Evolutionary conservation across 1,140 invertebrate species (phyloP), one percentile per base, ranked within the genome.

Genomic region (Nephila pilipes): DNA sequence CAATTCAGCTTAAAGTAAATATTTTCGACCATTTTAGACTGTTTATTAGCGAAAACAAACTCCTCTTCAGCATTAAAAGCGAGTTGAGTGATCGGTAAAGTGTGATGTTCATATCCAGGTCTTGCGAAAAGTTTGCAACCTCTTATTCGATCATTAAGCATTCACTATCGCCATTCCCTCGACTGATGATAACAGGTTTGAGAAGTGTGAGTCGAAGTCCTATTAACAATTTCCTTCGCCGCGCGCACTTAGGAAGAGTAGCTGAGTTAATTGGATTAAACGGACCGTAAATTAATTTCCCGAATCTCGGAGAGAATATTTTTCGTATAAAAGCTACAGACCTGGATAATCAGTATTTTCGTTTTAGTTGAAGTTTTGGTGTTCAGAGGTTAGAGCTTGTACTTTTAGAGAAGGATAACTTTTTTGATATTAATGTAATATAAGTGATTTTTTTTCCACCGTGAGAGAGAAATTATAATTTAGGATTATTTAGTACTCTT

Each of bases 151-250:
- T 81, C 80, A 81, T 46, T 38, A 81, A 55, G 38, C 80, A 81
- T 54, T 81, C 46, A 18, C 38, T 81, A 81, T 54, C 80, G 25
- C 80, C 80, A 55, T n/a, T 81, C 80, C 29, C 69, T 75, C 69
- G 69, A 75, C 69, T 75, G 69, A 36, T 81, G 80, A 81, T 81
- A 81, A 81, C 38, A 55, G 80, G 46, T 46, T 55, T 46, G 46
- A 81, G 80, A 38, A 81, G 80, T 81, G 38, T 29, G 80, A 81
- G n/a, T 55, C 46, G 22, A 54, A 55, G 38, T 55, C 46, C 80
- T 55, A 81, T 81, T 81, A 81, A 81, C 80, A 81, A 81, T 81
- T 81, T 81, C 80, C 80, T 55, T 22, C 29, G 22, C 80, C 80
- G 22, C 46, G 80, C 25, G 29, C 46, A 46, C 80, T 81, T 55